These are phyloP conservation scores for Galeopterus variegatus DNA, from an alignment of 2,113 vertebrate species.

Conservation along the genomic window DNA sequence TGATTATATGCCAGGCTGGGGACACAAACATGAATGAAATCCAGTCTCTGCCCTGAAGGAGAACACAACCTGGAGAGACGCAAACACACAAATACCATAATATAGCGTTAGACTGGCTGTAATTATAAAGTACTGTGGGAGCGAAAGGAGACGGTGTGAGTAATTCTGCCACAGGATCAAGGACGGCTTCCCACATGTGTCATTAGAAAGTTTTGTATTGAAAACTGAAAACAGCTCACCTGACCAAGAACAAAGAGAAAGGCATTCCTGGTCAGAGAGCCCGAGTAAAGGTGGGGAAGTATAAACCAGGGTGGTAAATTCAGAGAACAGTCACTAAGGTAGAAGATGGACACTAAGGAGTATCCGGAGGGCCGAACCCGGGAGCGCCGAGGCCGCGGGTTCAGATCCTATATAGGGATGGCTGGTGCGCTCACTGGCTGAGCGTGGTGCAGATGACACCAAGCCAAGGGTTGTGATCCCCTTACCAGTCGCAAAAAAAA, in stretches of 20 bases:
- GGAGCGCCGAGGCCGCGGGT: too few species aligned
- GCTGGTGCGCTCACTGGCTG: too few species aligned
- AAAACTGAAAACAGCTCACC: background rate
- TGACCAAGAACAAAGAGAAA: background rate
- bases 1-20: constrained; percentile 24
- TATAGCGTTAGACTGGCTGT: constrained; percentile 1
- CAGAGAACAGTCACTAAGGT: background rate
- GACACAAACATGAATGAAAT: constrained; percentile 54
- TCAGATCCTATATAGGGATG: too few species aligned
- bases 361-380: too few species aligned
- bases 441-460: too few species aligned
- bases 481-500: too few species aligned
- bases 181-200: background rate
- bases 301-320: background rate
- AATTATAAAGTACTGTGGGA: constrained; percentile 55
- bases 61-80: background rate
- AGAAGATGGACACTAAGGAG: background rate
- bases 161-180: constrained; percentile 7
- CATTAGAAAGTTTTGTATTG: background rate
- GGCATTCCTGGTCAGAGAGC: background rate
- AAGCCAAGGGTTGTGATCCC: too few species aligned
- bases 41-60: constrained; percentile 5
- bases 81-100: constrained; percentile 58
- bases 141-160: background rate
- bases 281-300: background rate